Base-by-base conservation (phyloP, 2,888 invertebrate genomes). In the Stegana nigrithorax region DNA sequence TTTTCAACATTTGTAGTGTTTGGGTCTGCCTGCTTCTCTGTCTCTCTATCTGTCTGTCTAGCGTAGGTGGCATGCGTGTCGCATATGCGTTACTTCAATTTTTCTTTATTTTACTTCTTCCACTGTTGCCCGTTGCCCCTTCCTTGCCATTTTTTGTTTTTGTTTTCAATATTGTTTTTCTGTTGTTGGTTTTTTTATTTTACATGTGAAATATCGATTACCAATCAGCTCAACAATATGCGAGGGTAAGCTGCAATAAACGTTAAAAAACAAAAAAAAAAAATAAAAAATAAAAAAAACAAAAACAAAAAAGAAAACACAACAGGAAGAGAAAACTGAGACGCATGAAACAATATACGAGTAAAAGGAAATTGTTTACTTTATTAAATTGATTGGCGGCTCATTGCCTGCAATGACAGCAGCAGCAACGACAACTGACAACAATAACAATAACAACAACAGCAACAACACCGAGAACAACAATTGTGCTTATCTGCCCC, bases 171-270 rank as follows among this genome's bases (percentile, higher is more conserved):
- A n/a, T 32, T 32, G 10, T 32, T 19, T 21, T 3, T 47, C 23
- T 25, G 1, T 47, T 23, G 4, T 47, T 23, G 8, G 5, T 45
- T 19, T 21, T 47, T 23, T 47, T 47, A 23, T 47, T 47, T 17
- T 8, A 2, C 8, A 32, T 4, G 47, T 21, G 25, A 4, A 29
- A 53, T 53, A 53, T 53, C 51, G 51, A 53, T 53, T 53, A 53
- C 29, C 51, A 53, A 53, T 53, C 51, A 53, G 29, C n/a, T 53
- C 17, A n/a, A n/a, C n/a, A n/a, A n/a, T n/a, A n/a, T n/a, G n/a
- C n/a, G n/a, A n/a, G n/a, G n/a, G n/a, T n/a, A n/a, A n/a, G n/a
- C n/a, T n/a, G n/a, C n/a, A n/a, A n/a, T n/a, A n/a, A n/a, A n/a
- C n/a, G n/a, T n/a, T n/a, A n/a, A n/a, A n/a, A n/a, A n/a, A n/a